Evolutionary conservation across 2,888 invertebrate genomes (phyloP).

Genomic region (Marronus borbonicus): DNA sequence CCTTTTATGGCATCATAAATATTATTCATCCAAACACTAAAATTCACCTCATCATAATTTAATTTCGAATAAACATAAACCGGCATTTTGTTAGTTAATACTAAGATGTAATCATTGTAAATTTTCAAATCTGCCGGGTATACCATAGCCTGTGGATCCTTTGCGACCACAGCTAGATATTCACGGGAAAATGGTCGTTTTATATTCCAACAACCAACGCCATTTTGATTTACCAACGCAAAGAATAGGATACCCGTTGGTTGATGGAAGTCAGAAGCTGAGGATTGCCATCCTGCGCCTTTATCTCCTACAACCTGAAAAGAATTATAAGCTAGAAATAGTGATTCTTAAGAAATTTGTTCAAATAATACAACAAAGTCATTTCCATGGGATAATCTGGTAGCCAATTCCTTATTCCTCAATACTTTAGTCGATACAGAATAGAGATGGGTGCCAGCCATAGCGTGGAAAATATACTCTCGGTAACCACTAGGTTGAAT

Average conservation of each 20-base stretch:
- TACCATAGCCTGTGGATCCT: slow-evolving; percentile 76
- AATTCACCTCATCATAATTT: slow-evolving; percentile 76
- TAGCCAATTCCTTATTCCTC: slow-evolving; percentile 73
- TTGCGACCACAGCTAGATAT: slow-evolving; percentile 75
- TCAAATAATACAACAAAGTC: slow-evolving; percentile 71
- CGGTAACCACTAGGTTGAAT: slow-evolving; percentile 73
- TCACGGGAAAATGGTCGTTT: slow-evolving; percentile 71
- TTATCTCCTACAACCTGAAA: slow-evolving; percentile 76
- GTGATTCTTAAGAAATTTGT: too few relatives aligned
- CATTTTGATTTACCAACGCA: slow-evolving; percentile 80
- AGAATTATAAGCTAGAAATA: neutral
- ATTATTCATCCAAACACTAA: slow-evolving; percentile 74
- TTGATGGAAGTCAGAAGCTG: slow-evolving; percentile 79
- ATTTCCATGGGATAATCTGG: slow-evolving; percentile 72
- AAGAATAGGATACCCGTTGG: slow-evolving; percentile 78
- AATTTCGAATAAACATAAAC: slow-evolving; percentile 77
- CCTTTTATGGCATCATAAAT: slow-evolving; percentile 68
- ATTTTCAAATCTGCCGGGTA: slow-evolving; percentile 82
- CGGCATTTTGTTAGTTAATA: slow-evolving; percentile 80
- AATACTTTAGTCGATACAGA: slow-evolving; percentile 78
- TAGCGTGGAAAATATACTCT: slow-evolving; percentile 83
- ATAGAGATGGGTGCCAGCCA: slow-evolving; percentile 83
- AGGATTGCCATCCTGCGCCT: slow-evolving; percentile 78
- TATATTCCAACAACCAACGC: slow-evolving; percentile 85
- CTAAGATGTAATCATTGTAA: slow-evolving; percentile 77